Evolutionary conservation across 2,797 vertebrate genomes (phyloP), one percentile per base, ranked within the genome.

Genomic region (Myripristis murdjan): DNA sequence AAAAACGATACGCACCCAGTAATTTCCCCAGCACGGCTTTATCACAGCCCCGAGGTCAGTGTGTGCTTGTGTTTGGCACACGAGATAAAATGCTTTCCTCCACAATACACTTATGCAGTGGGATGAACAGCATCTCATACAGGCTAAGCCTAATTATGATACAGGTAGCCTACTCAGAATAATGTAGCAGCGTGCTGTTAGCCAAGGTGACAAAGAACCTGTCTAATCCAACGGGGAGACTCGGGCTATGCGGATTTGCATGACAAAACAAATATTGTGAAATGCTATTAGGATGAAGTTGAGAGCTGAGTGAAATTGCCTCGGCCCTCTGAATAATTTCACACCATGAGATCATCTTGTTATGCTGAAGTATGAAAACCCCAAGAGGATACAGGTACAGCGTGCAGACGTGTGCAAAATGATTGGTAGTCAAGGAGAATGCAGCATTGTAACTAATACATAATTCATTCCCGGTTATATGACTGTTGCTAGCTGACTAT

Each of bases 211-310:
- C 46, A 81, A 76, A 68, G 23, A 67, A 56, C 33, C 58, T 53
- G 66, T 79, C 62, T 60, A 73, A 82, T 82, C 66, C 58, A 78
- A 73, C 63, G 44, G 52, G 43, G 62, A 33, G 58, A 73, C 79
- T 67, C 1, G 2, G 53, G 48, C 24, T 43, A 63, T 16, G 39
- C 70, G 31, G 65, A 73, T 79, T 87, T 83, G 67, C 65, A 77
- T 70, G 58, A 83, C 65, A 84, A 87, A 77, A 77, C 64, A 80
- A 77, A 74, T 47, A 49, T 58, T 0, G 23, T 65, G 73, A 74
- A 76, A 75, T 47, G 63, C 51, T 71, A 60, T 74, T 43, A 70
- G 47, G 59, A 75, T 48, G 28, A 77, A 75, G 6, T 37, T 39
- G 26, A 54, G 35, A 75, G 49, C 60, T 52, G 60, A 73, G 63